Conservation (phyloP, 2,113 vertebrate species). For the Vicugna pacos region DNA sequence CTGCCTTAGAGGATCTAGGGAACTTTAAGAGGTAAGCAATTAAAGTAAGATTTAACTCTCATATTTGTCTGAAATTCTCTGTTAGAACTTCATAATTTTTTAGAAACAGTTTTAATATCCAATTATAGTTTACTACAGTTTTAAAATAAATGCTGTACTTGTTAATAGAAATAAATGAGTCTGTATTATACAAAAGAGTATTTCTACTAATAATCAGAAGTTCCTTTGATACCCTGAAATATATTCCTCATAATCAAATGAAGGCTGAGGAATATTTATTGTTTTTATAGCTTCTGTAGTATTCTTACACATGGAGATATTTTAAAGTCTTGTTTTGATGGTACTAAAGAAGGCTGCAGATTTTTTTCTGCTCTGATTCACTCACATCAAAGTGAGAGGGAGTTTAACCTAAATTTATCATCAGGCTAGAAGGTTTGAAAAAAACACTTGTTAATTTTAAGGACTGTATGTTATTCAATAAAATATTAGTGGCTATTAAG, state of each 20-base stretch:
- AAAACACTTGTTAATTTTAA: slow-evolving; percentile 35
- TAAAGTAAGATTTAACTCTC: slow-evolving; percentile 33
- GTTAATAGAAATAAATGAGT: neutral
- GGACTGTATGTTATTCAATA: neutral
- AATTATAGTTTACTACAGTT: neutral
- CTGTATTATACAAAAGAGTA: neutral
- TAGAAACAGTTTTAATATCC: slow-evolving; percentile 2
- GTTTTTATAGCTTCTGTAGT: neutral
- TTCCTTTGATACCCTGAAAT: neutral
- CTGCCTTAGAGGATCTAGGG: neutral
- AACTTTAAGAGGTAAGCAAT: slow-evolving; percentile 17
- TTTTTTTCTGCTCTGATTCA: neutral
- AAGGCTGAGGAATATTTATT: neutral
- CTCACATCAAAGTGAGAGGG: slow-evolving; percentile 17
- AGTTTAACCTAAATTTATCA: neutral
- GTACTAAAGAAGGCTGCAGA: neutral
- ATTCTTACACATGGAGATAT: neutral
- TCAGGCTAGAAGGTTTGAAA: neutral
- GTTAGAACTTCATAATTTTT: neutral
- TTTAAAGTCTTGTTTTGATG: neutral
- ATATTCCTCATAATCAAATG: neutral
- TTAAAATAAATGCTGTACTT: slow-evolving; percentile 5
- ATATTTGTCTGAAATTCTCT: neutral
- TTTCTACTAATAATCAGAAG: neutral
- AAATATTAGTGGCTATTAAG: neutral